Conservation (phyloP, 2,888 invertebrate genomes). For the Hypercompe scribonia region DNA sequence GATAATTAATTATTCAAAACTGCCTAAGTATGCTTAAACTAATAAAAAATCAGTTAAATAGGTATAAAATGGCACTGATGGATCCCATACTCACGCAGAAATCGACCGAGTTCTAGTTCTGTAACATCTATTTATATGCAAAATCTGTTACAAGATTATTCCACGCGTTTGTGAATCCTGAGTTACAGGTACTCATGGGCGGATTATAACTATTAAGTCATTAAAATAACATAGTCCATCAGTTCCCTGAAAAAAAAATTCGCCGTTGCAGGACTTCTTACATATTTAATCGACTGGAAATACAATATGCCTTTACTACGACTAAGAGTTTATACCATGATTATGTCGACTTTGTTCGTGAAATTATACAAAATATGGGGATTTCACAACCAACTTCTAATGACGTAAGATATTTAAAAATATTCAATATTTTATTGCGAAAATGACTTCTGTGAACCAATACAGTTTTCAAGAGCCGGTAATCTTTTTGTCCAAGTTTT, state of each 20-base stretch:
- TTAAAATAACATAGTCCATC: not conserved
- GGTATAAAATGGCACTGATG: no score
- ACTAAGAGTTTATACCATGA: constrained; percentile 44
- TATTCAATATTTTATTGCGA: not conserved
- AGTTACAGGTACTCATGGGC: no score
- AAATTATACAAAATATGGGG: constrained; percentile 45
- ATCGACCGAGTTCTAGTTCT: no score
- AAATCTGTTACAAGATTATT: no score
- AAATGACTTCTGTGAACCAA: not conserved
- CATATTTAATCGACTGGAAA: constrained; percentile 29
- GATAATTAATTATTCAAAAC: no score
- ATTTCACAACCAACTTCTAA: constrained; percentile 66
- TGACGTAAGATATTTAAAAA: constrained; percentile 55
- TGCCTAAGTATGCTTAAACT: no score
- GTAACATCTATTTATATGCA: no score
- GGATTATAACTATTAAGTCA: no score
- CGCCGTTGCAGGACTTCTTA: constrained; percentile 43
- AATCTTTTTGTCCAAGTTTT: not conserved
- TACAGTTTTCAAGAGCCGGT: not conserved
- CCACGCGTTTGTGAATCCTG: no score
- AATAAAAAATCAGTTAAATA: no score
- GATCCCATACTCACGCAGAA: no score
- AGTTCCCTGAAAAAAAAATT: not conserved
- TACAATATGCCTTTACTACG: constrained; percentile 47
- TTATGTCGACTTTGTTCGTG: constrained; percentile 49